Conservation (phyloP, 2,113 vertebrate genomes). For the Arvicanthis niloticus region DNA sequence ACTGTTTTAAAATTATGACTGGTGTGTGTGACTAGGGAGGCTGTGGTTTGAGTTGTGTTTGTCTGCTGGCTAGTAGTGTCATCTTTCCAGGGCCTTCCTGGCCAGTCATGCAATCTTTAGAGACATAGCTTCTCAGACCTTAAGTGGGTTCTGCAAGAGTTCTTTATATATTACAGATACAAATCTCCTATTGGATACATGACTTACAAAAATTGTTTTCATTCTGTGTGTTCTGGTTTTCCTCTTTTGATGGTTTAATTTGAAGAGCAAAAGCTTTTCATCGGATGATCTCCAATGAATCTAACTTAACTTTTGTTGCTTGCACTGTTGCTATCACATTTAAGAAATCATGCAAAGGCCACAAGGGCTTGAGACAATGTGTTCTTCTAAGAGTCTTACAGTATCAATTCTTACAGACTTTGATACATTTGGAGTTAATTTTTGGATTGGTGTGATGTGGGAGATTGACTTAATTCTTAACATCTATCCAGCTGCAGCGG, state of each 20-base stretch:
- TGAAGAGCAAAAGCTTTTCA: constrained; percentile 25
- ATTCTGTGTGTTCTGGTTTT: neutral
- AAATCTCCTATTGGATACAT: neutral
- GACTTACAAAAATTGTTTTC: neutral
- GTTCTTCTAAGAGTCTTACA: neutral
- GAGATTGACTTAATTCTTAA: neutral
- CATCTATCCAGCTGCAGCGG: neutral
- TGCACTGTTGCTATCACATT: neutral
- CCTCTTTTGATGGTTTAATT: neutral
- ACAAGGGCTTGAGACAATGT: neutral
- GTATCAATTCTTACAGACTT: neutral
- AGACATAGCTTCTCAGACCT: neutral
- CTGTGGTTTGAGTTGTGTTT: constrained; percentile 3
- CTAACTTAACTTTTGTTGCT: neutral
- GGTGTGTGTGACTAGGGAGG: neutral
- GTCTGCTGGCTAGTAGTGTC: neutral
- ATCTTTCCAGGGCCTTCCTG: neutral
- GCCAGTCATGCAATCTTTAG: neutral
- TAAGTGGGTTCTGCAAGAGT: neutral
- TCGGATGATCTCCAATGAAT: neutral
- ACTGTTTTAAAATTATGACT: neutral
- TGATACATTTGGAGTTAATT: constrained; percentile 2
- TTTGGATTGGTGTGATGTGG: neutral
- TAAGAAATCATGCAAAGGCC: constrained; percentile 18
- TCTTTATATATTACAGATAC: constrained; percentile 2